Evolutionary conservation across 35 echinoderm and acorn worm genomes (phyloP).

Genomic region (Patiria miniata): DNA sequence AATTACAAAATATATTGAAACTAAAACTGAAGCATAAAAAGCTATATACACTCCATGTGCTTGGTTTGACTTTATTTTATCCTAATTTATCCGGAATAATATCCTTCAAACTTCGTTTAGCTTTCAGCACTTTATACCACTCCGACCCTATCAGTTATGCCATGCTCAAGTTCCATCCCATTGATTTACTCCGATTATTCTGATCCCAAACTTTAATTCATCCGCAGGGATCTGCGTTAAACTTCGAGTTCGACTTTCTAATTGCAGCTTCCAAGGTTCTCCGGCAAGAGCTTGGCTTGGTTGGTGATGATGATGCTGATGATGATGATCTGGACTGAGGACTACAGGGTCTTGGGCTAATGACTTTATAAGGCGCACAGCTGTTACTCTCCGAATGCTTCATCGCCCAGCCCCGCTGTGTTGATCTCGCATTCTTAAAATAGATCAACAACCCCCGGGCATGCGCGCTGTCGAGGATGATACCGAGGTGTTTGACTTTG

Average conservation of each 20-base stretch:
- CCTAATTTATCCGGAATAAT: too few species aligned
- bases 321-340: not conserved
- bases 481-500: slow-evolving; percentile 7
- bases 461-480: not conserved
- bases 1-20: too few species aligned
- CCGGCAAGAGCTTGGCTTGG: too few species aligned
- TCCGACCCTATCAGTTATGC: too few species aligned
- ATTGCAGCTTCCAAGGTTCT: not conserved
- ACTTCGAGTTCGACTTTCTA: not conserved
- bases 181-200: too few species aligned
- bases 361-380: slow-evolving; percentile 30
- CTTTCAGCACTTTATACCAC: too few species aligned
- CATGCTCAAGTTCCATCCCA: too few species aligned
- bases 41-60: too few species aligned
- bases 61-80: too few species aligned
- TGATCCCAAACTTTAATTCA: not conserved
- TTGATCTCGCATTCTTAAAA: slow-evolving; percentile 23
- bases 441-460: slow-evolving; percentile 27
- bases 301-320: not conserved
- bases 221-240: not conserved
- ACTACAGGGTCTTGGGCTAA: not conserved
- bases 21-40: too few species aligned
- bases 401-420: slow-evolving; percentile 15
- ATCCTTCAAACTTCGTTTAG: too few species aligned
- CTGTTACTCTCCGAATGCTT: slow-evolving; percentile 3